Evolutionary conservation across 2,888 invertebrate species (phyloP), one percentile per base, ranked within the genome.

Genomic region (Cyaniris semiargus): DNA sequence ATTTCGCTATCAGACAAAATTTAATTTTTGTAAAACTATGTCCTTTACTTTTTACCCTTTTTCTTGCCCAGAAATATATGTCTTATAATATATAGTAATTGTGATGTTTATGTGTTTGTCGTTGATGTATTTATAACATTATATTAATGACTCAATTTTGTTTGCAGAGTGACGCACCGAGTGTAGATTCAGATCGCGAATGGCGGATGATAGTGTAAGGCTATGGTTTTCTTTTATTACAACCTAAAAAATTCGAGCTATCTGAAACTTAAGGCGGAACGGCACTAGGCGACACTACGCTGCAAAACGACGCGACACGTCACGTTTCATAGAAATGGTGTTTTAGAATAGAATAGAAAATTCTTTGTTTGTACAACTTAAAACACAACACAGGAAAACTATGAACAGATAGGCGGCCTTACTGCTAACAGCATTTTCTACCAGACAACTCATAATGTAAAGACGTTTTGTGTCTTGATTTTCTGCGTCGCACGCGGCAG

Each of bases 91-190:
- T 13, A 34, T 34, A 21, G 3, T 23, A 13, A 3, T 60, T 23
- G 8, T 1, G 21, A 58, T 60, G 13, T 60, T 21, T 23, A 23
- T 60, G 3, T 8, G 23, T 60, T 23, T 60, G 4, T 13, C 13
- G 21, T 58, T 58, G n/a, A 23, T 60, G 60, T 23, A 23, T 23
- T 10, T 60, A 8, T 21, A 21, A 21, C 21, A 60, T 4, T 7
- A 13, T 60, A 1, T 23, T 58, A 21, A 58, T 58, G 21, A 21
- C 3, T 21, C 2, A 1, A 60, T 23, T 31, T 31, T 66, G 15
- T 66, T 66, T 66, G 27, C 66, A 66, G 66, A 66, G 15, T 18
- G 66, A 66, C 27, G 31, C 66, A 31, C 31, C 66, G 15, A 66
- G 66, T 6, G 66, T 31, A 27, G 66, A 66, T 1, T 66, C 66